These are phyloP conservation scores for Mustelus asterias DNA, from an alignment of 2,113 vertebrate genomes.

Conservation along the genomic window DNA sequence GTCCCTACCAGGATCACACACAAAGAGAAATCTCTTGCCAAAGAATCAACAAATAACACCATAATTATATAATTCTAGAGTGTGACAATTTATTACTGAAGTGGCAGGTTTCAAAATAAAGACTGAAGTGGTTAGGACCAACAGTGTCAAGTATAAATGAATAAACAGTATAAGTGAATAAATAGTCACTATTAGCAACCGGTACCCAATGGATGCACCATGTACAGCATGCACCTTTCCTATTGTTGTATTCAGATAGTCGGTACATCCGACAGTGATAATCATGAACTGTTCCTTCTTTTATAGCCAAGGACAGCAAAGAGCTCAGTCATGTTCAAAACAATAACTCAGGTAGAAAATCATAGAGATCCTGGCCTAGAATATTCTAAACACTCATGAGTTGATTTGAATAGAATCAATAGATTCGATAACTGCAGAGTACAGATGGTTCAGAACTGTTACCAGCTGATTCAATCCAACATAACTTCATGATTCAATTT, in stretches of 20 bases:
- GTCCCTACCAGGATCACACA: background rate
- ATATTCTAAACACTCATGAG: background rate
- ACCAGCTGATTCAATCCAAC: background rate
- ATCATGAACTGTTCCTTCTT: background rate
- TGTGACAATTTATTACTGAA: background rate
- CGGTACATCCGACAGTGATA: background rate
- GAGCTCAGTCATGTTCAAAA: background rate
- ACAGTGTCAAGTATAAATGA: background rate
- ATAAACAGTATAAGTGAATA: background rate
- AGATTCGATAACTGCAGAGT: background rate
- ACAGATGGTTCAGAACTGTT: background rate
- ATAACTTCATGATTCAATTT: too few relatives aligned
- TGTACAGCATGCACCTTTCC: background rate
- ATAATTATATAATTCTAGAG: background rate
- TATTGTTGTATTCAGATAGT: background rate
- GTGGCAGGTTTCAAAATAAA: background rate
- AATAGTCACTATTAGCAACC: background rate
- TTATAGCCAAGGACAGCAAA: background rate
- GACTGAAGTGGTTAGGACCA: background rate
- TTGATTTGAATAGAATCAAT: background rate
- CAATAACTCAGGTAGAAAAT: background rate
- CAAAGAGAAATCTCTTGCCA: background rate
- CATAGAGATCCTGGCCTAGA: background rate
- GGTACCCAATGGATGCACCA: too few relatives aligned
- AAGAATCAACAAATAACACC: background rate